Conservation (phyloP, 2,888 invertebrate genomes). For the Priocnemis perturbator region DNA sequence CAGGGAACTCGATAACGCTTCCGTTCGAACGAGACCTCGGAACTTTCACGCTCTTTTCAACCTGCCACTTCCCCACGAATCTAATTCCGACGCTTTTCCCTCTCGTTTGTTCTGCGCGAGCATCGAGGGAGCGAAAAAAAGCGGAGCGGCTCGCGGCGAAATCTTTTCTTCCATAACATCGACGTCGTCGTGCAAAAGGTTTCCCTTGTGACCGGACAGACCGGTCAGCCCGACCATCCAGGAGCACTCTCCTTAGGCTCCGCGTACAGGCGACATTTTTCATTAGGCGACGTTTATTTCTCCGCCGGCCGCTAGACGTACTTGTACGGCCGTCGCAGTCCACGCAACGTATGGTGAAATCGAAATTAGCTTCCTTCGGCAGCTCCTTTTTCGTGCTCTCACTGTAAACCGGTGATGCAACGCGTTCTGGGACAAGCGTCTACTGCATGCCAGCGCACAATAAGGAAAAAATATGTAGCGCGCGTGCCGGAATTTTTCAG, state of each 20-base stretch:
- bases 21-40: constrained; percentile 18
- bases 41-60: constrained; percentile 1
- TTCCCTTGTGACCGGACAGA: constrained; percentile 48
- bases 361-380: background rate
- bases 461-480: too few relatives aligned
- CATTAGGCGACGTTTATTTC: background rate
- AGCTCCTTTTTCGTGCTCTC: too few relatives aligned
- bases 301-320: background rate
- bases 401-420: too few relatives aligned
- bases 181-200: constrained; percentile 24
- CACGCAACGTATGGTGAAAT: background rate
- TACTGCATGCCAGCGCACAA: too few relatives aligned
- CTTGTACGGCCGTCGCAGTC: background rate
- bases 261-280: constrained; percentile 29
- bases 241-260: constrained; percentile 59
- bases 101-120: too few relatives aligned
- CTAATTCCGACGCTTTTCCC: background rate
- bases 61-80: background rate
- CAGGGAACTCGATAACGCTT: constrained; percentile 44
- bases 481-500: too few relatives aligned
- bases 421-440: too few relatives aligned
- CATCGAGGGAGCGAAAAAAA: background rate
- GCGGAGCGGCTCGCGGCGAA: background rate
- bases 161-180: too few relatives aligned
- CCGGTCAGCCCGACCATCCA: constrained; percentile 50